phyloP scores from a whole-genome alignment of 2,113 vertebrate genomes.

The Rissa tridactyla region DNA sequence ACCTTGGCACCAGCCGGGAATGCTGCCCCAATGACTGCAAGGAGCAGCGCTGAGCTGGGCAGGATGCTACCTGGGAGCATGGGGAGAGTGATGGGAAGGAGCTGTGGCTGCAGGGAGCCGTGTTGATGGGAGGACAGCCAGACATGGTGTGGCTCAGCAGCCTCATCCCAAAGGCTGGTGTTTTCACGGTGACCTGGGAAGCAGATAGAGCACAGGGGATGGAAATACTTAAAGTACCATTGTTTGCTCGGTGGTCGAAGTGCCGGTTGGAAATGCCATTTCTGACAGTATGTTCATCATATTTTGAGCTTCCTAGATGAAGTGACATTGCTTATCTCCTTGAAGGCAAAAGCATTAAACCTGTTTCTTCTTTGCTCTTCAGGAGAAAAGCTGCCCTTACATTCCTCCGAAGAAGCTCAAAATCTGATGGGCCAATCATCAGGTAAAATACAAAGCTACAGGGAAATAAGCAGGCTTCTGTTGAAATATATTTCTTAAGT shows the following conservation, averaged over 20 bases:
- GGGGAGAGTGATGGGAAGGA: neutral
- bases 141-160: neutral
- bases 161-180: neutral
- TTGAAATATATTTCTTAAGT: neutral
- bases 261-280: slow-evolving; percentile 23
- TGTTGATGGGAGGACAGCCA: rapidly evolving
- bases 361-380: slow-evolving; percentile 86
- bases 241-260: neutral
- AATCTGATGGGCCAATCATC: slow-evolving; percentile 86
- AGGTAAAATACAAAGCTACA: slow-evolving; percentile 75
- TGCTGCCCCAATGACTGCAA: neutral
- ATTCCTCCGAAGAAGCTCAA: slow-evolving; percentile 88
- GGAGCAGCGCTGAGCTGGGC: neutral
- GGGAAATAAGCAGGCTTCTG: slow-evolving; percentile 35
- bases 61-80: rapidly evolving
- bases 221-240: neutral
- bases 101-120: rapidly evolving
- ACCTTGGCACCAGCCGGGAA: rapidly evolving
- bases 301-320: slow-evolving; percentile 85
- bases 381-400: slow-evolving; percentile 88
- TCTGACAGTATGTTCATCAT: slow-evolving; percentile 69
- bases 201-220: neutral
- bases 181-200: neutral
- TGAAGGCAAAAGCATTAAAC: slow-evolving; percentile 82
- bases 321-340: slow-evolving; percentile 82